Percentiles rank a stretch among this genome's conserved stretches.
phyloP scores from a whole-genome alignment of 2,888 invertebrate species.

The Rhagonycha fulva region DNA sequence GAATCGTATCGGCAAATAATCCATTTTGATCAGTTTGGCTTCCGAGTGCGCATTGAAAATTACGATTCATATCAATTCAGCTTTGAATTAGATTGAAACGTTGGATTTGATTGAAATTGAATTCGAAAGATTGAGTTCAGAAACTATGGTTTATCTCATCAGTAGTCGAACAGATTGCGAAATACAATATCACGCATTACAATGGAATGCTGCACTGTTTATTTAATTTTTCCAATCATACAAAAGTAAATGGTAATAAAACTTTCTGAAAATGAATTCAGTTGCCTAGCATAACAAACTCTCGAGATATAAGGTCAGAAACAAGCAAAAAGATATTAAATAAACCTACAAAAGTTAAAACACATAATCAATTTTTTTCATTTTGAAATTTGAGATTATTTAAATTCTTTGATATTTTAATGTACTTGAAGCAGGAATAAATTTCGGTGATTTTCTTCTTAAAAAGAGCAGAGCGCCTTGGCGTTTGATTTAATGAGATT shows the following conservation, averaged over 20 bases:
- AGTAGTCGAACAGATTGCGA: neutral
- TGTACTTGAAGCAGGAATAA: too few relatives aligned
- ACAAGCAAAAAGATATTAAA: neutral
- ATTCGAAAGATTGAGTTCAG: too few relatives aligned
- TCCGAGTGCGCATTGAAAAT: too few relatives aligned
- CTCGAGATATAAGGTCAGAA: neutral
- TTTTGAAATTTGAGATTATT: neutral
- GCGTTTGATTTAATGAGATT: too few relatives aligned
- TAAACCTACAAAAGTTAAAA: neutral
- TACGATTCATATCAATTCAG: too few relatives aligned
- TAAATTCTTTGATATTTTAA: too few relatives aligned
- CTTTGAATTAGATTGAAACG: too few relatives aligned
- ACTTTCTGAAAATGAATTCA: neutral
- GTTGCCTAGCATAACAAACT: neutral
- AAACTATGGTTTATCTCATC: too few relatives aligned
- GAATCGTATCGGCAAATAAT: neutral
- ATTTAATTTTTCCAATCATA: neutral
- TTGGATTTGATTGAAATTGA: too few relatives aligned
- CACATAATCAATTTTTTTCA: neutral
- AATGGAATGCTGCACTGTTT: neutral
- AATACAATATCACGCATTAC: neutral
- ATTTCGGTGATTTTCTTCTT: too few relatives aligned
- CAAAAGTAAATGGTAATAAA: neutral
- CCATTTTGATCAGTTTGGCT: neutral
- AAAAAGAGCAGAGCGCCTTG: too few relatives aligned